A percentile compares a stretch with the other conserved stretches of the same genome.
Evolutionary conservation across 2,113 vertebrate species (phyloP).

Genomic region (Eclectus roratus): DNA sequence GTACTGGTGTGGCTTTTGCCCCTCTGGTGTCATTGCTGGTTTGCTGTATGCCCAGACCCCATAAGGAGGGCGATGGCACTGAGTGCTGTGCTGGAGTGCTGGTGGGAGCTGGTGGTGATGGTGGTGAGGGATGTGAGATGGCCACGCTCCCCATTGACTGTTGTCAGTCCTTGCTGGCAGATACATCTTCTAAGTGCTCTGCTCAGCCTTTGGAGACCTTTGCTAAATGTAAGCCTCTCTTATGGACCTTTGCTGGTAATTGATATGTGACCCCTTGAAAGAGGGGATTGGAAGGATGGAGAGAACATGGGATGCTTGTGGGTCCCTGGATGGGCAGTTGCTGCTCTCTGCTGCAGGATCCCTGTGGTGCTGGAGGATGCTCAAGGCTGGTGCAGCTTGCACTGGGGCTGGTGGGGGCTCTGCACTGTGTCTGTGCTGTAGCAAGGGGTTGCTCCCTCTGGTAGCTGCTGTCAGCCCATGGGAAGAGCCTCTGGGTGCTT

Average conservation of each 20-base stretch:
- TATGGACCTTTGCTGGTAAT: neutral
- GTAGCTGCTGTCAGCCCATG: neutral
- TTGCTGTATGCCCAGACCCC: accelerated
- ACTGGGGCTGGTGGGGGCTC: neutral
- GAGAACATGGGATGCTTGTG: accelerated
- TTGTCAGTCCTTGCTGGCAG: neutral
- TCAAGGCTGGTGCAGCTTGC: neutral
- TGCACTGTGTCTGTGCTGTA: accelerated
- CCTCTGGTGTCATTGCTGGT: neutral
- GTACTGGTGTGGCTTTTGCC: neutral
- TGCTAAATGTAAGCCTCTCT: neutral
- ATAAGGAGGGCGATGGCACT: neutral
- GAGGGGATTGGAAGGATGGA: neutral
- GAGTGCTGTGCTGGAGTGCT: neutral
- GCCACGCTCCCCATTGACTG: accelerated
- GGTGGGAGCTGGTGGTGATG: neutral
- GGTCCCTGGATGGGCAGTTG: neutral
- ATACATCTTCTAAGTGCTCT: neutral
- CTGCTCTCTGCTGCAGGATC: neutral
- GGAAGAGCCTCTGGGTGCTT: neutral
- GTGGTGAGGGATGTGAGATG: neutral
- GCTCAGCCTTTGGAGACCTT: neutral
- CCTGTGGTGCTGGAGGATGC: neutral
- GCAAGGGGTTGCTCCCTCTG: neutral
- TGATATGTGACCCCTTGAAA: neutral